phyloP scores from a whole-genome alignment of 2,797 vertebrate species.

The Trachurus trachurus region DNA sequence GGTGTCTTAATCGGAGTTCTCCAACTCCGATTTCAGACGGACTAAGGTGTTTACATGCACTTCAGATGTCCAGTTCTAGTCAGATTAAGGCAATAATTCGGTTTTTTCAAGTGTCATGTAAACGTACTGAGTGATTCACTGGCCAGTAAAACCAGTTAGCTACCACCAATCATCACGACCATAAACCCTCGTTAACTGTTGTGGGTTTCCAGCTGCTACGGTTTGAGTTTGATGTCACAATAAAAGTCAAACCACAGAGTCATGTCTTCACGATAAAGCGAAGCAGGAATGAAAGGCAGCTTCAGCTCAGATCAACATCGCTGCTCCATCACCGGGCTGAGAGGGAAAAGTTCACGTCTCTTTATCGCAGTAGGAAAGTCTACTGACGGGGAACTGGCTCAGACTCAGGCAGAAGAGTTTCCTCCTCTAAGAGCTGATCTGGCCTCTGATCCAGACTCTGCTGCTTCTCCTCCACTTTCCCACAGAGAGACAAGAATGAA shows the following conservation, averaged over 20 bases:
- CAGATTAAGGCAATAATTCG: no score
- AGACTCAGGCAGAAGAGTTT: no score
- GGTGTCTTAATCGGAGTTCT: no score
- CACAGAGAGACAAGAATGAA: constrained; percentile 6
- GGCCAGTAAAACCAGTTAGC: constrained; percentile 8
- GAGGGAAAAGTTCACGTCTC: background rate
- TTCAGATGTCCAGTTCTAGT: no score
- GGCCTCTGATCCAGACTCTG: background rate
- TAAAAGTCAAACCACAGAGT: background rate
- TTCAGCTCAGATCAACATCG: background rate
- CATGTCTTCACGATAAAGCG: background rate
- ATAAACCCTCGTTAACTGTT: no score
- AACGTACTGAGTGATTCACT: no score
- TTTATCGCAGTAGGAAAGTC: background rate
- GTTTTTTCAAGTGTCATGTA: no score
- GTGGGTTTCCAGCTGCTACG: background rate
- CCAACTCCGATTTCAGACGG: no score
- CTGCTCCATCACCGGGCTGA: background rate
- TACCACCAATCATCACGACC: background rate
- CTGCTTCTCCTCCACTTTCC: background rate
- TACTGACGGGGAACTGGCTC: background rate
- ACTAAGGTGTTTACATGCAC: no score
- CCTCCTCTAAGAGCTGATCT: constrained; percentile 13
- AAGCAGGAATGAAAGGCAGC: background rate
- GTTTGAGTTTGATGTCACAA: background rate